Base-by-base conservation (phyloP, 2,113 vertebrate species). In the Sander vitreus region DNA sequence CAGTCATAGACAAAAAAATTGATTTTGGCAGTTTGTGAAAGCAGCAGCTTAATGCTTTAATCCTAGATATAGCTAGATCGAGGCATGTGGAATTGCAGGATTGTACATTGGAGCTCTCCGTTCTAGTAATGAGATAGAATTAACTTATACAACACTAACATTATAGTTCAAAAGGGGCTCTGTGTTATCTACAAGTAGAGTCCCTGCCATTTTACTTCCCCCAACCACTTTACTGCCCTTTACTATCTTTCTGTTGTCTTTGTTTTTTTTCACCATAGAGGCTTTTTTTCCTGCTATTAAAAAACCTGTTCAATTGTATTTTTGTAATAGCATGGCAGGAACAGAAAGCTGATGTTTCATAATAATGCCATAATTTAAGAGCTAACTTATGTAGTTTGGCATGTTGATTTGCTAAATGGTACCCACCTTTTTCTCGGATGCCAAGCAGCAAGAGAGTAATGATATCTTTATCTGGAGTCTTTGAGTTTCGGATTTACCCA, bases 71-170 rank as follows among this genome's bases (percentile, higher is more conserved):
- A 18, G 53, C 74, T 50, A 11, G 39, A 43, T 43, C 10, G 15
- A 63, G 15, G 18, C 21, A 33, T 5, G 27, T 72, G 60, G n/a
- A 62, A 18, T 12, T 47, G 15, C 11, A 75, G 30, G 15, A 50
- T 18, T 47, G 57, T 51, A 9, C 10, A 57, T 21, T 12, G 13
- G 12, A 54, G 51, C 0, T 47, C 13, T 66, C 14, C 14, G 15
- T 47, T 72, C 50, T 55, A n/a, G n/a, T n/a, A 36, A 85, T 51
- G 57, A 45, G 27, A 57, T 50, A 70, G 45, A 47, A 21, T 65
- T 2, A 7, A 68, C 57, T 36, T 53, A 62, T 39, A 6, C 19
- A 53, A 33, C 1, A 18, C 39, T 55, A 6, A 64, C 23, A 39
- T 54, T 69, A 69, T 36, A 70, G 57, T 63, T 55, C 36, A 57